Percentiles rank a stretch among this genome's conserved stretches.
Evolutionary conservation across 2,888 invertebrate genomes (phyloP).

Genomic region (Synergus laeviventris): DNA sequence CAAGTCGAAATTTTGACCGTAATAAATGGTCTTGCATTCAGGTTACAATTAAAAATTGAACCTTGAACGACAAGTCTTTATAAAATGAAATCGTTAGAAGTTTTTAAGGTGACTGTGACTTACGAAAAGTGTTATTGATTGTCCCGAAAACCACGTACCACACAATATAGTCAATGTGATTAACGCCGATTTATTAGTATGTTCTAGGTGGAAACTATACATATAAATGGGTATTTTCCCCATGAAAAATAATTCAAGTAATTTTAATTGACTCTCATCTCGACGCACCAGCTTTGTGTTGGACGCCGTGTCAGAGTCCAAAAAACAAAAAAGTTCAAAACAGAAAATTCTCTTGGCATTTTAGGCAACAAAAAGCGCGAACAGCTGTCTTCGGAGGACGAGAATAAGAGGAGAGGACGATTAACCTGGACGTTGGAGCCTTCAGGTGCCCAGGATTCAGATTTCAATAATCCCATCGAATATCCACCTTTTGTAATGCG

Average conservation of each 20-base stretch:
- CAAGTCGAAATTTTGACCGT: background rate
- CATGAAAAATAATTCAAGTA: conserved; percentile 41
- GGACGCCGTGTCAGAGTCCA: conserved; percentile 36
- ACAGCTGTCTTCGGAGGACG: conserved; percentile 64
- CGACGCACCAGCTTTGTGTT: conserved; percentile 37
- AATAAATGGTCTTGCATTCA: background rate
- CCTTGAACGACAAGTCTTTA: background rate
- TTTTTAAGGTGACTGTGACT: background rate
- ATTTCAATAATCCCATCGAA: conserved; percentile 69
- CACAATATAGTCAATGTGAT: conserved; percentile 42
- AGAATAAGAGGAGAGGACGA: conserved; percentile 65
- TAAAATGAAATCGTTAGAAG: background rate
- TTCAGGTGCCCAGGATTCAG: conserved; percentile 68
- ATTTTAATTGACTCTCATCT: conserved; percentile 10
- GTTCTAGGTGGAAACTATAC: conserved; percentile 59
- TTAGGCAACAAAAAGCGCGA: conserved; percentile 72
- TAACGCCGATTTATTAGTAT: conserved; percentile 59
- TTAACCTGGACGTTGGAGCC: conserved; percentile 70
- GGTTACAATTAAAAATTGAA: background rate
- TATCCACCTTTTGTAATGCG: conserved; percentile 73
- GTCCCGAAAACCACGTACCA: background rate
- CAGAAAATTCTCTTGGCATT: conserved; percentile 58
- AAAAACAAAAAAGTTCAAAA: conserved; percentile 34
- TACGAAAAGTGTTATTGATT: conserved; percentile 8
- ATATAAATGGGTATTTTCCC: conserved; percentile 41